Base-by-base conservation (phyloP, 2,888 invertebrate species). In the Meganola albula region DNA sequence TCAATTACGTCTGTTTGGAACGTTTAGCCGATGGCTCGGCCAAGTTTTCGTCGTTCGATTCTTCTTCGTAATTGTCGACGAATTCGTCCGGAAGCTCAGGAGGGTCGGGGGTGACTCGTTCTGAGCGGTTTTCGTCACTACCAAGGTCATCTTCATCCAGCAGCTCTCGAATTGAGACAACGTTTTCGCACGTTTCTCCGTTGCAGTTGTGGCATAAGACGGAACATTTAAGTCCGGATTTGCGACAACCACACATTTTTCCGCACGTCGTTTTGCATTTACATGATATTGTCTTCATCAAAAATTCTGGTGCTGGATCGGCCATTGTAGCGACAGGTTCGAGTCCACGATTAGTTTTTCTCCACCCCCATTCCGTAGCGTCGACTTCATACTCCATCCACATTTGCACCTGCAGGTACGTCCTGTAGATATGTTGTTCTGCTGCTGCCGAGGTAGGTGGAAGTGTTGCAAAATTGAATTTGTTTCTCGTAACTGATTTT, bases 171-270 rank as follows among this genome's bases (percentile, higher is more conserved):
- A 24, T 11, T 24, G 10, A 10, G 24, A 11, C 24, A 6, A 16
- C 16, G 16, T 40, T 44, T 35, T 31, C 40, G 40, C 35, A 46
- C 10, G 35, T 37, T 10, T 46, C 28, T 2, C 42, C 40, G 40
- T 37, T 35, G 40, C 43, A 43, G 34, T 46, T 29, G 37, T 36
- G 12, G 43, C 40, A 43, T 10, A 38, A 33, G 33, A 32, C 24
- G 32, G 42, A 45, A 13, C 43, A 47, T 40, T 40, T 43, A 10
- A 40, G 31, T 2, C 38, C 38, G 38, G 40, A 42, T 46, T 43
- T 46, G 35, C 38, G 13, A 12, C 38, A 37, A 6, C 40, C 44
- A 38, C 35, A 37, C 34, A 38, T 23, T 20, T 20, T 7, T 20
- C 4, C n/a, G 20, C 20, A 20, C 3, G 4, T 29, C 23, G 13